Evolutionary conservation across 2,113 vertebrate genomes (phyloP).

Genomic region (Hyaena hyaena): DNA sequence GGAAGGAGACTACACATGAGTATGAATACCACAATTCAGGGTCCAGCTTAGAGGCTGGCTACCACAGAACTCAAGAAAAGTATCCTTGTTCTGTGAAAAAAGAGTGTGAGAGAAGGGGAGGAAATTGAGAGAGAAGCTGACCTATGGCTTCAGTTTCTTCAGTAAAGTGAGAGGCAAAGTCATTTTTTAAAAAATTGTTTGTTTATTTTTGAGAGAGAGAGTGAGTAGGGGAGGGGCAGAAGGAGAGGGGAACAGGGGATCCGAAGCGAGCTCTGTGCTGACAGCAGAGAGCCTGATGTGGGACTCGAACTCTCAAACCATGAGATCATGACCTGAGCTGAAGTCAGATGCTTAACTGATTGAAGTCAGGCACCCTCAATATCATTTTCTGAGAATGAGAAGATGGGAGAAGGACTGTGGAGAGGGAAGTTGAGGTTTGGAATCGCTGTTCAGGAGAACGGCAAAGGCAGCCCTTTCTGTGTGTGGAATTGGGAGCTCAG

Average conservation of each 20-base stretch:
- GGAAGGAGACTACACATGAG: not conserved
- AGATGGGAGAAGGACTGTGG: not conserved
- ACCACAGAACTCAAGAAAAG: not conserved
- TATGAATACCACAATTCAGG: no score
- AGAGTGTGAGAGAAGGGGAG: not conserved
- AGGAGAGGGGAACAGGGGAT: no score
- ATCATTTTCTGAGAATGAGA: not conserved
- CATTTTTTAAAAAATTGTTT: not conserved
- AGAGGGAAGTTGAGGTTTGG: not conserved
- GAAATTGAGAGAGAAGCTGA: not conserved
- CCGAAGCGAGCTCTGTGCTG: no score
- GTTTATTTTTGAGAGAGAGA: no score
- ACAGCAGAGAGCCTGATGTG: no score
- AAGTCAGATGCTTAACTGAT: no score
- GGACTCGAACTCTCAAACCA: no score
- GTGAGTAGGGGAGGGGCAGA: no score
- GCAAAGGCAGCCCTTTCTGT: not conserved
- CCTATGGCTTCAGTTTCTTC: not conserved
- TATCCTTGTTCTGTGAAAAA: not conserved
- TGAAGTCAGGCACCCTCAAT: no score
- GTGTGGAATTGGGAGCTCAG: not conserved
- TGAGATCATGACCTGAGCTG: no score
- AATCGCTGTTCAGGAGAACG: not conserved
- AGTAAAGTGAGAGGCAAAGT: not conserved
- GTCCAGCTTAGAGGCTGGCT: not conserved